These are phyloP conservation scores for Mus minutoides DNA, from an alignment of 2,797 vertebrate genomes.

Conservation along the genomic window DNA sequence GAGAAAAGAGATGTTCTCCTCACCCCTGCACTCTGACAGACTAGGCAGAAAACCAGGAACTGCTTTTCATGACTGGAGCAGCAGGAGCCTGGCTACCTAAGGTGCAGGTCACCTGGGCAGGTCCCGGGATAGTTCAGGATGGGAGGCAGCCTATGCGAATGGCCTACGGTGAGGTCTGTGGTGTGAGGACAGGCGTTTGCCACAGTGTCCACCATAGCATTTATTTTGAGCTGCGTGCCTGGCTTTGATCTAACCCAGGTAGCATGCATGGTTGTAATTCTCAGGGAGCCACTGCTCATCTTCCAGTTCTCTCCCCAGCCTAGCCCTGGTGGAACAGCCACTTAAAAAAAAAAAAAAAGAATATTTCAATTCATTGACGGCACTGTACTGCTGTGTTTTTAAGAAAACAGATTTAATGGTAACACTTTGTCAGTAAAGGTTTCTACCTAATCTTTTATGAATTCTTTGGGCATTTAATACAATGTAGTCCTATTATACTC, in stretches of 20 bases:
- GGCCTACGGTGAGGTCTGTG: not conserved
- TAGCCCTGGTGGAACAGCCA: not conserved
- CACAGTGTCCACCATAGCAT: accelerated
- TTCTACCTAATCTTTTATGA: not conserved
- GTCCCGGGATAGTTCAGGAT: too few relatives aligned
- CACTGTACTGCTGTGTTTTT: not conserved
- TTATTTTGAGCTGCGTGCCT: accelerated
- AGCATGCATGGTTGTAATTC: not conserved
- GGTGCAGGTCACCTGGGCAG: not conserved
- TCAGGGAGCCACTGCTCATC: too few relatives aligned
- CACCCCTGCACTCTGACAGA: not conserved
- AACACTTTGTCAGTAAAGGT: not conserved
- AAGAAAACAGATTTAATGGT: not conserved
- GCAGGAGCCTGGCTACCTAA: not conserved
- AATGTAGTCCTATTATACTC: not conserved
- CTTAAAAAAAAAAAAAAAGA: not conserved
- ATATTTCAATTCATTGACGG: not conserved
- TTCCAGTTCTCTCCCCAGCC: not conserved
- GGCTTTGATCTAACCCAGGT: too few relatives aligned
- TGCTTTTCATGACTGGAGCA: not conserved
- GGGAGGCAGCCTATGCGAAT: accelerated
- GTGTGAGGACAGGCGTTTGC: not conserved
- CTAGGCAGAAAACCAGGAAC: not conserved
- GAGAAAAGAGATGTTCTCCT: not conserved
- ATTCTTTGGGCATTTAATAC: not conserved